Evolutionary conservation across 2,888 invertebrate genomes (phyloP), one percentile per base, ranked within the genome.

Genomic region (Dysmachus trigonus): DNA sequence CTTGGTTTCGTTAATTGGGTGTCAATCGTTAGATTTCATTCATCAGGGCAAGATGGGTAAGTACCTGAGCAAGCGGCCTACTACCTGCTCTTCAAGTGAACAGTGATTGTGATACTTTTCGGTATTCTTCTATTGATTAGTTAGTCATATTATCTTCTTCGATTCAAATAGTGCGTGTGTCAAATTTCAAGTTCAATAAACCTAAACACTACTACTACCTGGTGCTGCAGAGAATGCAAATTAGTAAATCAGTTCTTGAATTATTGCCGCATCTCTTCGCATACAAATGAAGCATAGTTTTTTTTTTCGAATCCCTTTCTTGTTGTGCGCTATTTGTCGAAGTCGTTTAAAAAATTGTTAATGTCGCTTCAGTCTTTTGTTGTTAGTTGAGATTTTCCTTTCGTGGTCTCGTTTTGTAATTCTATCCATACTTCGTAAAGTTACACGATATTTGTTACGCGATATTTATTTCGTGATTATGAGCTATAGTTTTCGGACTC

Each of bases 101-200:
- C 15, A n/a, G 33, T 73, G 33, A 73, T 73, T 18, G 30, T 72
- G 30, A 41, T 41, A 41, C 10, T 41, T 38, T 41, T 15, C 13
- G 35, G 2, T 35, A 35, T 31, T 73, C 15, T n/a, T 73, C 73
- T 27, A 22, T 18, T 62, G 27, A 62, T 62, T 47, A 47, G 18
- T 62, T 22, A n/a, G n/a, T n/a, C n/a, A n/a, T n/a, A n/a, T 22
- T 27, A 62, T 18, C 22, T 31, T 10, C n/a, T 3, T 27, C 10
- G 38, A 3, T 18, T 27, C 62, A 22, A 10, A 62, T 62, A 62
- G 62, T 62, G 10, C n/a, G 15, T 33, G 41, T 76, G 10, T 22
- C 35, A 76, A 76, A 76, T 31, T 38, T 76, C 38, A 76, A 79
- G 79, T 79, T 79, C 79, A 79, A 79, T 51, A 79, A 76, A 79